Evolutionary conservation across 2,113 vertebrate species (phyloP).

Genomic region (Macaca fascicularis): T2T-MFA8v1.1 NC_088395.1:37822001-37822500

Average conservation of each 20-base stretch:
- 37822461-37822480: neutral
- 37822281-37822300: neutral
- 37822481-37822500: conserved; percentile 6
- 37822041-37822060: neutral
- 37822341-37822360: neutral
- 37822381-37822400: neutral
- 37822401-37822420: neutral
- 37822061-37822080: conserved; percentile 6
- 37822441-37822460: neutral
- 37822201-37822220: too few species aligned
- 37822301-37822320: neutral
- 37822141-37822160: too few species aligned
- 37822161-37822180: too few species aligned
- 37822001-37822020: neutral
- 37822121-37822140: neutral
- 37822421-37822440: neutral
- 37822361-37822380: neutral
- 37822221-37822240: too few species aligned
- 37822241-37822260: too few species aligned
- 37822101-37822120: neutral
- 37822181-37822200: too few species aligned
- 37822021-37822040: conserved; percentile 23
- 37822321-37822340: neutral
- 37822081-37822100: neutral
- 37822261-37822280: neutral